phyloP scores from a whole-genome alignment of 2,888 invertebrate species.

The Troides aeacus region DNA sequence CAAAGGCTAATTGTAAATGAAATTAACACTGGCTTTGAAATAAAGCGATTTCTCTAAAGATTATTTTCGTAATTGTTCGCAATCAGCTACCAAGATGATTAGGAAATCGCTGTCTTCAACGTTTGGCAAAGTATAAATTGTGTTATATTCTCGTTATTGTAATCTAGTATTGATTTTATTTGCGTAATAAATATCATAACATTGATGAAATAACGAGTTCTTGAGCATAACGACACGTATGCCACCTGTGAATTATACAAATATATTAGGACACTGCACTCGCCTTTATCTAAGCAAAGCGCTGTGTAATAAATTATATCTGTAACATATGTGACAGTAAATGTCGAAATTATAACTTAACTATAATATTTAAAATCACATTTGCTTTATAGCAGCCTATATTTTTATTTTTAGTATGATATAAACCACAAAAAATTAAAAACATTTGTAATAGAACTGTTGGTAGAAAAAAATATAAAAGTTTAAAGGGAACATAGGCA shows the following conservation, averaged over 20 bases:
- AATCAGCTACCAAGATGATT: slow-evolving; percentile 9
- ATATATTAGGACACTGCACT: background rate
- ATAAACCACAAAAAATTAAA: too few species aligned
- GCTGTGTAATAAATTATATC: background rate
- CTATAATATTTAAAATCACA: too few species aligned
- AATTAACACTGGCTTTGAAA: background rate
- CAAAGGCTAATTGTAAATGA: background rate
- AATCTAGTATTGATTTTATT: slow-evolving; percentile 11
- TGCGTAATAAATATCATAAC: slow-evolving; percentile 2
- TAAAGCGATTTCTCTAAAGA: slow-evolving; percentile 1
- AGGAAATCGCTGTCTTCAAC: slow-evolving; percentile 11
- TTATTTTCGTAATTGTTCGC: slow-evolving; percentile 10
- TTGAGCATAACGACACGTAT: background rate
- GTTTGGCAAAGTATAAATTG: slow-evolving; percentile 1
- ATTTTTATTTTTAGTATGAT: too few species aligned
- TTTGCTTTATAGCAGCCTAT: too few species aligned
- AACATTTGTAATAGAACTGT: too few species aligned
- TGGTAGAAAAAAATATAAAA: background rate
- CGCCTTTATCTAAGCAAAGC: too few species aligned
- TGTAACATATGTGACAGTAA: too few species aligned
- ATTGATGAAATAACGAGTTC: background rate
- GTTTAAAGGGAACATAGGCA: background rate
- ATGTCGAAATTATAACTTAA: too few species aligned
- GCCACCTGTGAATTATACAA: background rate
- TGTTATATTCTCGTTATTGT: slow-evolving; percentile 2